These are phyloP conservation scores for Nephotettix cincticeps DNA, from an alignment of 1,140 invertebrate genomes.

Conservation along the genomic window DNA sequence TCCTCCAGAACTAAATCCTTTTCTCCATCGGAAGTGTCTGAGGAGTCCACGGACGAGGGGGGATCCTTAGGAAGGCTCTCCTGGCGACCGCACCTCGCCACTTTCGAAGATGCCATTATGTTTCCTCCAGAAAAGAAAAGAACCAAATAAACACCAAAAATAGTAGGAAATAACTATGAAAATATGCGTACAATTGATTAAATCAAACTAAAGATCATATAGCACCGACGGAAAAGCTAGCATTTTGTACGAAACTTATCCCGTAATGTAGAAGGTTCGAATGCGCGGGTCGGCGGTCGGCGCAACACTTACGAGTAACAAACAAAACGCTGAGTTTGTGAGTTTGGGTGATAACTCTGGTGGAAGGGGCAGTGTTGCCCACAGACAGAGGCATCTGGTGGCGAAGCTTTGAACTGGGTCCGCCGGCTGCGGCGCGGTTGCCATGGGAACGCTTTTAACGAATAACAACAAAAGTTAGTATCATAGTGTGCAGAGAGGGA, in stretches of 20 bases:
- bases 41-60: slow-evolving; percentile 44
- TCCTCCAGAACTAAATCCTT: slow-evolving; percentile 72
- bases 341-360: slow-evolving; percentile 9
- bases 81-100: slow-evolving; percentile 43
- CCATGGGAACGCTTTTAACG: slow-evolving; percentile 1
- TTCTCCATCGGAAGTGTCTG: slow-evolving; percentile 52
- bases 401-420: background rate
- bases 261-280: too few relatives aligned
- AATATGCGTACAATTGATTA: too few relatives aligned
- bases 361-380: background rate
- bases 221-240: background rate
- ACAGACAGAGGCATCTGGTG: background rate
- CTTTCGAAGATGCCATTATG: slow-evolving; percentile 43
- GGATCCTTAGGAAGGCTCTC: slow-evolving; percentile 45
- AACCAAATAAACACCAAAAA: background rate
- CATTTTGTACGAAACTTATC: too few relatives aligned
- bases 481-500: too few relatives aligned
- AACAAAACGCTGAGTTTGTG: background rate
- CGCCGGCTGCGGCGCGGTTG: background rate
- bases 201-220: too few relatives aligned
- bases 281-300: background rate
- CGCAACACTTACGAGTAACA: background rate
- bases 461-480: too few relatives aligned
- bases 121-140: background rate
- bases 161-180: too few relatives aligned